Base-by-base conservation (phyloP, 2,113 vertebrate genomes). In the Echinops telfairi region DNA sequence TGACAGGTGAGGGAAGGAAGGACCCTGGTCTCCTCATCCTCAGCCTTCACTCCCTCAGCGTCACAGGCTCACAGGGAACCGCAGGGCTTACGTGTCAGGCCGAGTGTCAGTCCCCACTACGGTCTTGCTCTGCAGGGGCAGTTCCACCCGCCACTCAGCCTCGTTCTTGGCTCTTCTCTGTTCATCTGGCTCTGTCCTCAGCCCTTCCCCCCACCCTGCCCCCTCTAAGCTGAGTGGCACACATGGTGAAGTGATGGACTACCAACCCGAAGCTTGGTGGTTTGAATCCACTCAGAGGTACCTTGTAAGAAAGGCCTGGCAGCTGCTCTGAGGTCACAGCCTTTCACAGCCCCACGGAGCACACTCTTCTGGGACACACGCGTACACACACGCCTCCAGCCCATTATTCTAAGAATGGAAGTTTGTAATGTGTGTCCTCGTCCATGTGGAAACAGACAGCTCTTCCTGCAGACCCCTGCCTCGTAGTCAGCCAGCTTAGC, bases 91-190 rank as follows among this genome's bases (percentile, higher is more conserved):
- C 27, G 60, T 80, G 31, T 43, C 62, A 58, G n/a, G 40, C 38
- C 33, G 19, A 3, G 5, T 2, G 6, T 27, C 15, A 8, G 79
- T 3, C 19, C 40, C 38, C 64, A 3, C 3, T 1, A 0, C 11
- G 2, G 43, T 66, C 64, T 23, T 53, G 43, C 71, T 40, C 6
- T 53, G 22, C 16, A 78, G 70, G 25, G 0, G 29, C 53, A 20
- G 9, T 23, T 33, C 60, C 1, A 1, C 38, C 64, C 1, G 33
- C 47, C 43, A 0, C 25, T 23, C 2, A 1, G n/a, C 47, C 89
- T 82, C 58, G n/a, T 31, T 47, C 40, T 84, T 15, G 17, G 14
- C 7, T n/a, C 11, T 40, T 76, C 53, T 33, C 9, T 73, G n/a
- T 75, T 57, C 25, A 53, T 78, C 36, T 2, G 76, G 40, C 40